A percentile compares a stretch with the other conserved stretches of the same genome.
Evolutionary conservation across 1,140 invertebrate species (phyloP).

Genomic region (Glossosoma conforme): DNA sequence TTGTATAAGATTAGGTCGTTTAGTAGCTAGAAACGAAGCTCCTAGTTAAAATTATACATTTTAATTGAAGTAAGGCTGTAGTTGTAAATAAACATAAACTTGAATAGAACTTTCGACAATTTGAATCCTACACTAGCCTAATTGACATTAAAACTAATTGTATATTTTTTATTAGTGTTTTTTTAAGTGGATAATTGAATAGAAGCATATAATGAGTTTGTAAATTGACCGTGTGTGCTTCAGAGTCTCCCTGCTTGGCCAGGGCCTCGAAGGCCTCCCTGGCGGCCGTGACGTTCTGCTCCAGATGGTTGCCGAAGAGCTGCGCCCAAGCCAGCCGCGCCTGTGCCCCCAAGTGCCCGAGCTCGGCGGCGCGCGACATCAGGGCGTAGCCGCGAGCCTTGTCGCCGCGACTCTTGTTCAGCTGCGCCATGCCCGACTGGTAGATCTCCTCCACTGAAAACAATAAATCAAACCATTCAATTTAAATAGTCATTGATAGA

Average conservation of each 20-base stretch:
- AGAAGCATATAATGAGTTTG: background rate
- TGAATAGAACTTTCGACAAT: too few species aligned
- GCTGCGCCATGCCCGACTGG: conserved; percentile 57
- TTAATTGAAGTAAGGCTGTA: too few species aligned
- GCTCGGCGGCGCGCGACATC: conserved; percentile 67
- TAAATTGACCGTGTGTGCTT: conserved; percentile 77
- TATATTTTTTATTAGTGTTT: too few species aligned
- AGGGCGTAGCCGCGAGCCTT: conserved; percentile 61
- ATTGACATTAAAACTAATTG: too few species aligned
- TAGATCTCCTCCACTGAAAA: conserved; percentile 61
- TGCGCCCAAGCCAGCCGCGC: conserved; percentile 82
- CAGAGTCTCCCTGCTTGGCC: conserved; percentile 70
- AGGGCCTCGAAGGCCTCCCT: conserved; percentile 74
- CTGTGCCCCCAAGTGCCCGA: conserved; percentile 74
- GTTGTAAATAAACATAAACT: too few species aligned
- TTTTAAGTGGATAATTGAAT: background rate
- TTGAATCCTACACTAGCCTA: too few species aligned
- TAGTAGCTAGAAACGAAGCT: too few species aligned
- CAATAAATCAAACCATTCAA: conserved; percentile 4
- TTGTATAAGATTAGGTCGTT: too few species aligned
- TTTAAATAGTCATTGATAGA: too few species aligned
- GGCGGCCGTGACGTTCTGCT: conserved; percentile 72
- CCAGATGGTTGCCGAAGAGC: conserved; percentile 71
- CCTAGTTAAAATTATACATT: too few species aligned
- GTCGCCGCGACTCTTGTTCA: conserved; percentile 61